Base-by-base conservation (phyloP, 2,113 vertebrate genomes). In the Rynchops niger region DNA sequence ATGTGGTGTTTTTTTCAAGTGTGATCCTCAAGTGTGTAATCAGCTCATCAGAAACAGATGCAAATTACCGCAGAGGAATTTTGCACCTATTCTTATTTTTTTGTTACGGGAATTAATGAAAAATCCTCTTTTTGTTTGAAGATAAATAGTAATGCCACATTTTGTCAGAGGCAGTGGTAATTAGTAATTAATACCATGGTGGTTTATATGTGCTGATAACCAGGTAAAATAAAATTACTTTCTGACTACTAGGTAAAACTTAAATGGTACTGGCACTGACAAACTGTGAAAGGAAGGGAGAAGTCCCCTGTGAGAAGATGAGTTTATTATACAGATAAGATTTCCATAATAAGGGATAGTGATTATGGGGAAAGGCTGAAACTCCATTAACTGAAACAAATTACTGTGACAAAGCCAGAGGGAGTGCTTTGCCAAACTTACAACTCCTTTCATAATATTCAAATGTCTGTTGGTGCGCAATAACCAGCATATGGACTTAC, bases 321-420 rank as follows among this genome's bases (percentile, higher is more conserved):
- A 97, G 94, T 96, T 97, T 97, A 95, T 97, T 97, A 95, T 95
- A 95, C 86, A 94, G 93, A 94, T 95, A 96, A 96, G 96, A 95
- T 95, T 97, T 97, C 95, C 91, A 91, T 97, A 95, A 95, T 91
- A 96, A 93, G 89, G 86, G 89, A 80, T 94, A 96, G 95, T 82
- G 88, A 95, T 95, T 95, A 96, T 87, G 84, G 84, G 81, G 89
- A 95, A 94, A 94, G 95, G 73, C 86, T 95, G 93, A 95, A 95
- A 91, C 93, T 90, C 91, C 84, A 96, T 95, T 97, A 97, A 95
- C 94, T 91, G 94, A 95, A 97, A 95, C 91, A 95, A 96, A 96
- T 96, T 91, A 86, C 91, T 96, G 55, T 95, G 81, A 95, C 89
- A 95, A 97, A 97, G 88, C 93, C 91, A 95, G 93, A 93, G 95